Evolutionary conservation across 2,888 invertebrate genomes (phyloP), one percentile per base, ranked within the genome.

Genomic region (Lutraria lutraria): DNA sequence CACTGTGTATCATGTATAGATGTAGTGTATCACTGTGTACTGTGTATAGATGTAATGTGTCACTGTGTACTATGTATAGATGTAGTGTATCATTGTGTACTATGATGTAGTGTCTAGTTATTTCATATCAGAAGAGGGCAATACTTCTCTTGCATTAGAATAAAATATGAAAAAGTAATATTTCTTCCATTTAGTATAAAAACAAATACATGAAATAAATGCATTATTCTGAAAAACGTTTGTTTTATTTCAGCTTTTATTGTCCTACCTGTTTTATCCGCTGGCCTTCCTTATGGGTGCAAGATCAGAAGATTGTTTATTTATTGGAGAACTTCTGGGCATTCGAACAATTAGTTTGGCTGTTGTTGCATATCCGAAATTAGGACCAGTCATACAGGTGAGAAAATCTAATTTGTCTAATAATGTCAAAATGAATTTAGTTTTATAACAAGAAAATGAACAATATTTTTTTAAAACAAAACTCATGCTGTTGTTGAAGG

Each of bases 261-360:
- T 99, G 85, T 98, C 99, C 0, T 99, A 99, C 96, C 95, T 99
- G 0, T 99, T 99, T 96, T 98, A 98, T 95, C 99, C 99, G 0
- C 96, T 99, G 29, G 98, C 98, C 83, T 99, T 98, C 97, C 96
- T 98, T 16, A 98, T 99, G 98, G 99, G 98, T 3, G 97, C 97
- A 0, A 96, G 96, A 21, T 92, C 96, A 76, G 97, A 97, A 0
- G 98, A 98, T 93, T 98, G 98, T 92, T 98, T 98, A 94, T 96
- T 97, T 53, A 98, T 99, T 0, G 99, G 98, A 0, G 97, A 98
- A 72, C 97, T 99, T 10, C 98, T 99, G 60, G 99, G 99, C 0
- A 97, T 99, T 4, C 54, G 89, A 82, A 91, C 91, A 4, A 88
- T 89, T 63, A 91, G 88, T 76, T 52, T 88, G 10, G 91, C 89